A percentile compares a stretch with the other conserved stretches of the same genome.
phyloP scores from a whole-genome alignment of 2,888 invertebrate species.

The Anaspis maculata region DNA sequence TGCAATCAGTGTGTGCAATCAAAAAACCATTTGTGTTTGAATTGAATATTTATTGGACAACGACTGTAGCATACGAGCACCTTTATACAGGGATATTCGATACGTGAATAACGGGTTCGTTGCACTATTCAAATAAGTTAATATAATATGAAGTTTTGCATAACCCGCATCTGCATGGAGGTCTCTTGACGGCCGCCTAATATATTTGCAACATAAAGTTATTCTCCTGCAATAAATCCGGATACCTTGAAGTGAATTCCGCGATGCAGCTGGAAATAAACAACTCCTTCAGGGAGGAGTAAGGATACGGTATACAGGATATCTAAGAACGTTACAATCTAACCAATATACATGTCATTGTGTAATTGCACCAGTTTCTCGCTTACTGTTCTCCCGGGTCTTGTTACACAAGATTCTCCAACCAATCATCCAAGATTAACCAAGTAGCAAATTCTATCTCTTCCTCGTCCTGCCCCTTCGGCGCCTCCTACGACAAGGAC shows the following conservation, averaged over 20 bases:
- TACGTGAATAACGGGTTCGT: no score
- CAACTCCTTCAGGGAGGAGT: slow-evolving; percentile 16
- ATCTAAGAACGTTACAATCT: slow-evolving; percentile 19
- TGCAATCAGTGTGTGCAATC: no score
- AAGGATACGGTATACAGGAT: slow-evolving; percentile 8
- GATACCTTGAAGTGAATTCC: slow-evolving; percentile 8
- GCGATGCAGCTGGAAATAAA: slow-evolving; percentile 13
- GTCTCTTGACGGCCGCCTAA: neutral
- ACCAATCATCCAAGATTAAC: slow-evolving; percentile 13
- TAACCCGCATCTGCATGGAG: slow-evolving; percentile 1
- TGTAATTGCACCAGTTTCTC: slow-evolving; percentile 23
- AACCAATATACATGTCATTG: slow-evolving; percentile 25
- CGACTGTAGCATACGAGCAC: no score
- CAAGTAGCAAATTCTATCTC: no score
- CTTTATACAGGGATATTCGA: no score
- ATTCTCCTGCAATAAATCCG: slow-evolving; percentile 5
- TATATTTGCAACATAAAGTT: neutral
- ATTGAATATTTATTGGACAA: no score
- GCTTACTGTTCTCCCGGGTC: slow-evolving; percentile 19
- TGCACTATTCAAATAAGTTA: neutral
- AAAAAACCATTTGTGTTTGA: no score
- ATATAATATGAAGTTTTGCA: neutral
- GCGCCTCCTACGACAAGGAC: no score
- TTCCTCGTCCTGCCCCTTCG: no score
- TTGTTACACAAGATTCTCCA: slow-evolving; percentile 17